Conservation (phyloP, 2,888 invertebrate genomes). For the Dysmachus trigonus region DNA sequence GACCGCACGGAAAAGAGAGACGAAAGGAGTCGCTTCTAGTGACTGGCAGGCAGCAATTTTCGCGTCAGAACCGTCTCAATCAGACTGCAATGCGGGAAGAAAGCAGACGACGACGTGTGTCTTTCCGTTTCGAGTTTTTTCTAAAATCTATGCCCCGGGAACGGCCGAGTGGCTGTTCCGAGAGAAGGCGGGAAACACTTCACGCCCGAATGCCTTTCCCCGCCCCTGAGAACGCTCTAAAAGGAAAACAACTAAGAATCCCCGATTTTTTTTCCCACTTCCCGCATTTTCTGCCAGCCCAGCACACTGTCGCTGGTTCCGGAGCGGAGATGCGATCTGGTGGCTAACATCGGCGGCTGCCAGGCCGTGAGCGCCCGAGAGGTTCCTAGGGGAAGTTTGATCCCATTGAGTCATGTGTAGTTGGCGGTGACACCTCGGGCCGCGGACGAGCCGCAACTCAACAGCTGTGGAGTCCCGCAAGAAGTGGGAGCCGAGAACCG, state of each 20-base stretch:
- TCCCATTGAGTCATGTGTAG: neutral
- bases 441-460: constrained; percentile 54
- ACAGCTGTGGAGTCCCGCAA: constrained; percentile 61
- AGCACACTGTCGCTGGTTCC: neutral
- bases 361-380: neutral
- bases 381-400: neutral
- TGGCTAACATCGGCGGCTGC: neutral
- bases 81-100: neutral
- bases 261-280: neutral
- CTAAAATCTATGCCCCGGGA: neutral
- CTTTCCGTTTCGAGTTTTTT: constrained; percentile 4
- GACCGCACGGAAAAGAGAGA: constrained; percentile 2
- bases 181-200: constrained; percentile 37
- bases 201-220: constrained; percentile 34
- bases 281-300: neutral
- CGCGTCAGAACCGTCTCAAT: neutral
- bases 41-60: neutral
- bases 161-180: neutral
- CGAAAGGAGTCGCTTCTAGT: neutral
- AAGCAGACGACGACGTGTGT: constrained; percentile 5
- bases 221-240: constrained; percentile 38
- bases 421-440: constrained; percentile 55
- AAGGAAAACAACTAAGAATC: neutral
- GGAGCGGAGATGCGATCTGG: neutral
- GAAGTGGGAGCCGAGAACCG: constrained; percentile 46